Base-by-base conservation (phyloP, 2,113 vertebrate genomes). In the Archocentrus centrarchus region DNA sequence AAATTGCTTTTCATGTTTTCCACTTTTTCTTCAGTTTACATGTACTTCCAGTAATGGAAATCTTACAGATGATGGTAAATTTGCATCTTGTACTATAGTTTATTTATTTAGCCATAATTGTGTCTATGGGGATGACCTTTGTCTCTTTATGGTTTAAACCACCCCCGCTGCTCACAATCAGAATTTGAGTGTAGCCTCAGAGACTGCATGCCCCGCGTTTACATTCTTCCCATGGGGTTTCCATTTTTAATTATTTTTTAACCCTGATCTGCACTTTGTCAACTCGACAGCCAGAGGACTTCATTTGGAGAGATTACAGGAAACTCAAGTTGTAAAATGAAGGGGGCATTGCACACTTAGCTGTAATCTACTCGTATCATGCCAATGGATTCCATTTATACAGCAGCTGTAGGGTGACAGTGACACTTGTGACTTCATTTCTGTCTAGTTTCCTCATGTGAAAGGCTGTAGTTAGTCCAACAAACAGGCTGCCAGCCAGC, bases 401-500 rank as follows among this genome's bases (percentile, higher is more conserved):
- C 63, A 82, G 88, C 91, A 89, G 88, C 86, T 89, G 91, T 89
- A 82, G 66, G 10, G 32, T 11, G 76, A 77, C 79, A 24, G 50
- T 20, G 32, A 73, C 75, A 60, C 86, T 13, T 78, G 63, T 89
- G 37, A 64, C 88, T 20, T 90, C 39, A 24, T 81, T 85, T 77
- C 55, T 41, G 44, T 79, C 79, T 50, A 20, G 64, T 73, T 64
- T 68, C 35, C 73, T 22, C 17, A 39, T 44, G 22, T 85, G 81
- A 85, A 62, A 81, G 75, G 13, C 60, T 57, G 73, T 2, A 53
- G 10, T 63, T 27, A 75, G 75, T 66, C 2, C 77, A 81, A 68
- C 58, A 22, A 35, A 53, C 44, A 75, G 44, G 53, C 83, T 85
- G 70, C 62, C 68, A 20, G 59, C 66, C 79, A 83, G 80, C 85